phyloP scores from a whole-genome alignment of 2,888 invertebrate species.

The Protophormia terraenovae region DNA sequence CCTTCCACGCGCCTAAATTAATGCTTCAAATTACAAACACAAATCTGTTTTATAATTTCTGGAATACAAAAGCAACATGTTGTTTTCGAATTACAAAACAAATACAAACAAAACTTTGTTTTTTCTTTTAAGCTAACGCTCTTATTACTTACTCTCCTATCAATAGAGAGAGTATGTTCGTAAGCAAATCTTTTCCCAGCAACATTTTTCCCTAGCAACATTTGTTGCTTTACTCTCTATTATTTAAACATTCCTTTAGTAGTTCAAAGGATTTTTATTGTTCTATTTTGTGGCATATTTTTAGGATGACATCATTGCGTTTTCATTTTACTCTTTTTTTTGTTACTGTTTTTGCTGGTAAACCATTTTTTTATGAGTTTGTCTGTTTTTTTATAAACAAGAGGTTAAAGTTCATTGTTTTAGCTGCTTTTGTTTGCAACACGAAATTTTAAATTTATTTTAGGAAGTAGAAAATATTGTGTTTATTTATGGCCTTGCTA shows the following conservation, averaged over 20 bases:
- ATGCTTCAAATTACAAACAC: slow-evolving; percentile 6
- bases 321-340: neutral
- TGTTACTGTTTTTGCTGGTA: neutral
- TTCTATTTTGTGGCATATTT: slow-evolving; percentile 4
- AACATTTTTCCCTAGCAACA: slow-evolving; percentile 36
- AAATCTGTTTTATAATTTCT: no score
- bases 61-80: slow-evolving; percentile 58
- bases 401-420: slow-evolving; percentile 61
- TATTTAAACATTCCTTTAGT: neutral
- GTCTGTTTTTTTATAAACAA: neutral
- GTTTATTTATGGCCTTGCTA: slow-evolving; percentile 23
- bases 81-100: slow-evolving; percentile 37
- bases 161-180: neutral
- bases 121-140: neutral
- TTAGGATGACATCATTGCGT: slow-evolving; percentile 40
- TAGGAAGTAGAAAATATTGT: neutral
- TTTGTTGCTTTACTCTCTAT: neutral
- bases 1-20: slow-evolving; percentile 42
- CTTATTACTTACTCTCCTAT: neutral
- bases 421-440: neutral
- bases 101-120: neutral
- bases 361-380: neutral
- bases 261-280: neutral
- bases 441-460: neutral
- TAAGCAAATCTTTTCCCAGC: neutral